Base-by-base conservation (phyloP, 2,797 vertebrate species). In the Scolopax rusticola region DNA sequence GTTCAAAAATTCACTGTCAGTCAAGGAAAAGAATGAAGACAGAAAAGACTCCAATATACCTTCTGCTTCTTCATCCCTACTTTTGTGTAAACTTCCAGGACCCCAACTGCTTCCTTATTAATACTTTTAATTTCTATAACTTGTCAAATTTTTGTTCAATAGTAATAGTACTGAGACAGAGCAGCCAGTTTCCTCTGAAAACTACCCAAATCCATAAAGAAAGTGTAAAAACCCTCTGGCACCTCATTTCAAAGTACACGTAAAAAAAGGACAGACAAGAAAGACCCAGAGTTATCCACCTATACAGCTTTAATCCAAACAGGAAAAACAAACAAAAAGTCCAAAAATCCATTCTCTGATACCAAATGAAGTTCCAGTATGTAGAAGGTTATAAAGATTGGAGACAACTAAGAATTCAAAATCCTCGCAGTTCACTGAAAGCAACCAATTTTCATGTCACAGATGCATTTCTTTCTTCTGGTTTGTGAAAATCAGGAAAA, bases 401-500 rank as follows among this genome's bases (percentile, higher is more conserved):
- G 11, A 60, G 54, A 27, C 20, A 48, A 11, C 5, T 16, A 63
- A 73, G 43, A 76, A 69, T 16, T 84, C 6, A 47, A 88, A 65
- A 11, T n/a, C 67, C 33, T 84, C 12, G 2, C 6, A 38, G 12
- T 69, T 93, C 5, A 13, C 18, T 71, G 65, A 54, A 1, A 65
- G 38, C 24, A 73, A 84, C 15, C 5, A 19, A 32, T 87, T 90
- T 90, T 89, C 30, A 20, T 57, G 54, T 89, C 36, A 78, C 20
- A 87, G 11, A 77, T 63, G 11, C 23, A 7, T 28, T 54, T 73
- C 21, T 71, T 45, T 65, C 36, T 3, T 3, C 74, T 67, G 57
- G 15, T 54, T 91, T 96, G 97, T 93, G 45, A 51, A 90, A 70
- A 68, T 47, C 33, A 96, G 17, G 59, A 95, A 71, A 90, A 64